Percentiles rank a stretch among this genome's conserved stretches.
phyloP scores from a whole-genome alignment of 2,113 vertebrate species.

The Sardina pilchardus region DNA sequence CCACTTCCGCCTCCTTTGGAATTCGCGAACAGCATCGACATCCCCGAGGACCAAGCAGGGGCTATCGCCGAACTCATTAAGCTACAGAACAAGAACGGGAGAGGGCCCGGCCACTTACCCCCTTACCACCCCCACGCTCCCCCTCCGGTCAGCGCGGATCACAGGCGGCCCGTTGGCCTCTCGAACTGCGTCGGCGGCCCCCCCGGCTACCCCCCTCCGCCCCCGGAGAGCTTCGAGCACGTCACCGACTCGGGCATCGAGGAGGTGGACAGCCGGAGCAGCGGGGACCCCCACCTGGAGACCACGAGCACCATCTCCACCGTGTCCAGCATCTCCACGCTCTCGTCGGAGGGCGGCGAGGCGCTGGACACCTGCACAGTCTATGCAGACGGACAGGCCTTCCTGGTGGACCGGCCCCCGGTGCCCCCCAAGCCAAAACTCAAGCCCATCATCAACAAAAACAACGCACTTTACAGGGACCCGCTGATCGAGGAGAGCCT shows the following conservation, averaged over 20 bases:
- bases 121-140: slow-evolving; percentile 69
- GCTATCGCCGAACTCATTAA: slow-evolving; percentile 79
- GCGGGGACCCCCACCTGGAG: slow-evolving; percentile 92
- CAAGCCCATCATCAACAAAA: slow-evolving; percentile 90
- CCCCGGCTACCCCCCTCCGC: slow-evolving; percentile 76
- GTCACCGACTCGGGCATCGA: slow-evolving; percentile 92
- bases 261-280: slow-evolving; percentile 90
- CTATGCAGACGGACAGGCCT: slow-evolving; percentile 89
- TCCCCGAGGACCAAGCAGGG: slow-evolving; percentile 84
- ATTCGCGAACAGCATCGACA: slow-evolving; percentile 97
- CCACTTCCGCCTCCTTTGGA: slow-evolving; percentile 94
- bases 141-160: slow-evolving; percentile 65
- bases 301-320: slow-evolving; percentile 97
- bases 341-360: slow-evolving; percentile 93
- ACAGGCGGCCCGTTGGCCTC: slow-evolving; percentile 73
- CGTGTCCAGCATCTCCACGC: slow-evolving; percentile 91
- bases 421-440: slow-evolving; percentile 97
- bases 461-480: slow-evolving; percentile 87
- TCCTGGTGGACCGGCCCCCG: slow-evolving; percentile 90
- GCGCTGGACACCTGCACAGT: slow-evolving; percentile 89
- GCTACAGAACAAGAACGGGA: slow-evolving; percentile 79
- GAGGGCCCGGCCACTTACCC: slow-evolving; percentile 54
- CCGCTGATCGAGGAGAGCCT: slow-evolving; percentile 85
- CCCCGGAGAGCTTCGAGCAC: slow-evolving; percentile 82
- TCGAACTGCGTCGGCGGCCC: slow-evolving; percentile 81